A percentile compares a stretch with the other conserved stretches of the same genome.
phyloP scores from a whole-genome alignment of 2,888 invertebrate genomes.

The Hemistola chrysoprasaria region DNA sequence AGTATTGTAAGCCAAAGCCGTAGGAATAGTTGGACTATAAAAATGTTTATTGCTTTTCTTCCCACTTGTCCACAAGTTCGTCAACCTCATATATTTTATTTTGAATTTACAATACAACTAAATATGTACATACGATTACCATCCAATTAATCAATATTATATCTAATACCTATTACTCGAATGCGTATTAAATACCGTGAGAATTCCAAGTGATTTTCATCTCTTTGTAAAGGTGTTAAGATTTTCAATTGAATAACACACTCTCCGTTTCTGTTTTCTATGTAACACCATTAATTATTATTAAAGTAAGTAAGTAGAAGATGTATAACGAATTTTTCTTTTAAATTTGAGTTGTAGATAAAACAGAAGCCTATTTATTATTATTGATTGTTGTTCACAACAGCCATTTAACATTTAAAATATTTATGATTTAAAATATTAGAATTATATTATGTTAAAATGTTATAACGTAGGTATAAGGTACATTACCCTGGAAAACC shows the following conservation, averaged over 20 bases:
- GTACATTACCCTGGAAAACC: too few species aligned
- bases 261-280: neutral
- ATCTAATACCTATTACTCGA: slow-evolving; percentile 24
- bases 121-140: slow-evolving; percentile 72
- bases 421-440: too few species aligned
- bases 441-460: too few species aligned
- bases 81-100: slow-evolving; percentile 62
- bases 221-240: slow-evolving; percentile 12
- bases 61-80: slow-evolving; percentile 64
- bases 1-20: slow-evolving; percentile 47
- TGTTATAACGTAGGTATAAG: too few species aligned
- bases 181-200: slow-evolving; percentile 12
- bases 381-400: too few species aligned
- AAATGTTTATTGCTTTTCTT: slow-evolving; percentile 72
- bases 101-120: slow-evolving; percentile 67
- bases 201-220: slow-evolving; percentile 10
- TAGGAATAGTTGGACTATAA: slow-evolving; percentile 60
- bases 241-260: slow-evolving; percentile 6
- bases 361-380: too few species aligned
- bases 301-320: too few species aligned
- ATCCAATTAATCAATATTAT: slow-evolving; percentile 62
- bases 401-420: too few species aligned
- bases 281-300: slow-evolving; percentile 5
- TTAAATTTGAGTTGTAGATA: too few species aligned
- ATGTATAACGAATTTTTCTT: too few species aligned